These are phyloP conservation scores for Mystacornis crossleyi DNA, from an alignment of 2,113 vertebrate species.

Conservation along the genomic window DNA sequence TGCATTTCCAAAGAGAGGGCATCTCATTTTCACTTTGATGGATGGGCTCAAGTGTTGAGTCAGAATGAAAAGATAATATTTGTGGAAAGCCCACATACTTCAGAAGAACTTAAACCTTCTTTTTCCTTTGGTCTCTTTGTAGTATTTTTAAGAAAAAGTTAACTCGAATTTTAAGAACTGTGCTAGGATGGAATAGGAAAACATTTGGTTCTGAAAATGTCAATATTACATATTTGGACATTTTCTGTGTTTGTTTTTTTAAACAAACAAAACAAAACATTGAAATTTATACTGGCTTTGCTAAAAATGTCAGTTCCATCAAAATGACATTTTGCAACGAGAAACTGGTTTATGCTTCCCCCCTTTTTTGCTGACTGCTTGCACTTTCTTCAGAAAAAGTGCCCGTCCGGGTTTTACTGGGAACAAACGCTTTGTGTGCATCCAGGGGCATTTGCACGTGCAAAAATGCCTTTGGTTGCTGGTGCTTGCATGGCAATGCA, in stretches of 20 bases:
- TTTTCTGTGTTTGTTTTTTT: slow-evolving; percentile 27
- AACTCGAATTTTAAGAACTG: slow-evolving; percentile 22
- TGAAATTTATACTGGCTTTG: slow-evolving; percentile 55
- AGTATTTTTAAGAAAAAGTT: slow-evolving; percentile 8
- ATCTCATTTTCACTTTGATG: background rate
- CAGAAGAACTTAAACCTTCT: background rate
- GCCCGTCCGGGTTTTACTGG: accelerated
- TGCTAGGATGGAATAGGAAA: slow-evolving; percentile 35
- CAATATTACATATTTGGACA: slow-evolving; percentile 56
- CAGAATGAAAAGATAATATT: background rate
- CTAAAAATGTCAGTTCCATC: slow-evolving; percentile 54
- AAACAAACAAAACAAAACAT: slow-evolving; percentile 56
- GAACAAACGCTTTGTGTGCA: background rate
- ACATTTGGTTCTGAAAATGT: slow-evolving; percentile 61
- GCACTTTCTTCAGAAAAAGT: background rate
- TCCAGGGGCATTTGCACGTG: background rate
- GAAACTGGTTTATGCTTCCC: background rate
- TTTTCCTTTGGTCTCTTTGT: background rate
- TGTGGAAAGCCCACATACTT: background rate
- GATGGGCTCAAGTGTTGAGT: background rate
- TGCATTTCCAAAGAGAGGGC: background rate
- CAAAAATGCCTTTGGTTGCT: background rate
- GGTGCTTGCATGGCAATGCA: background rate
- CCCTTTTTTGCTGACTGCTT: background rate
- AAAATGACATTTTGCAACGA: slow-evolving; percentile 40